Conservation (phyloP, 2,113 vertebrate genomes). For the Corydoras maculifer region DNA sequence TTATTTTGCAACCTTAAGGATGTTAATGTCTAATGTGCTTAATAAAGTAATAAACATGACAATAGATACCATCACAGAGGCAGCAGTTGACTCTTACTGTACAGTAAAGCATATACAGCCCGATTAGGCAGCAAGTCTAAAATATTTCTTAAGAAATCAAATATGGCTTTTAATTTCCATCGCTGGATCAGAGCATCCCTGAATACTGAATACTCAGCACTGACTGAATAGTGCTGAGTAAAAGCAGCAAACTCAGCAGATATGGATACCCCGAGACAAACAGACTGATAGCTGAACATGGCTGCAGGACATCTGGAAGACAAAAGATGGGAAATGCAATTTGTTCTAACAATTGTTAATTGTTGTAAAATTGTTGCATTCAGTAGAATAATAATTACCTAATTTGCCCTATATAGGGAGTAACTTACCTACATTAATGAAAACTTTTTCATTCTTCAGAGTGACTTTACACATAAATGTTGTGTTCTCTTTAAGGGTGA, state of each 20-base stretch:
- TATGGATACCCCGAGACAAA: slow-evolving; percentile 53
- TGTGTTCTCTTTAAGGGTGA: slow-evolving; percentile 54
- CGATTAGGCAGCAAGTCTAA: slow-evolving; percentile 2
- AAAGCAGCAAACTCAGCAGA: slow-evolving; percentile 48
- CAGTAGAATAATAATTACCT: no score
- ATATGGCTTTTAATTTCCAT: not conserved
- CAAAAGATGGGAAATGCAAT: not conserved
- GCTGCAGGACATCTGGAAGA: slow-evolving; percentile 49
- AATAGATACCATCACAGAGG: slow-evolving; percentile 33
- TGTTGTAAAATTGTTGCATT: no score
- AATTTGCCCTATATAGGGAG: no score
- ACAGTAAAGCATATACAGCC: slow-evolving; percentile 17
- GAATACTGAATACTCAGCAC: no score
- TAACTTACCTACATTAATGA: slow-evolving; percentile 51
- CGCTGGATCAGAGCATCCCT: slow-evolving; percentile 12
- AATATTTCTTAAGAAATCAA: slow-evolving; percentile 11
- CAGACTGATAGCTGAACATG: slow-evolving; percentile 62
- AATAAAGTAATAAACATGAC: slow-evolving; percentile 5
- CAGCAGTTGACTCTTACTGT: slow-evolving; percentile 25
- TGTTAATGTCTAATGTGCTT: not conserved
- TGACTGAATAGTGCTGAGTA: slow-evolving; percentile 40
- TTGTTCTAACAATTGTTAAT: not conserved
- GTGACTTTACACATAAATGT: slow-evolving; percentile 65
- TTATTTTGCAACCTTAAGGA: not conserved
- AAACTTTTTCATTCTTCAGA: slow-evolving; percentile 31